Conservation (phyloP, 2,888 invertebrate species). For the Acleris laterana region DNA sequence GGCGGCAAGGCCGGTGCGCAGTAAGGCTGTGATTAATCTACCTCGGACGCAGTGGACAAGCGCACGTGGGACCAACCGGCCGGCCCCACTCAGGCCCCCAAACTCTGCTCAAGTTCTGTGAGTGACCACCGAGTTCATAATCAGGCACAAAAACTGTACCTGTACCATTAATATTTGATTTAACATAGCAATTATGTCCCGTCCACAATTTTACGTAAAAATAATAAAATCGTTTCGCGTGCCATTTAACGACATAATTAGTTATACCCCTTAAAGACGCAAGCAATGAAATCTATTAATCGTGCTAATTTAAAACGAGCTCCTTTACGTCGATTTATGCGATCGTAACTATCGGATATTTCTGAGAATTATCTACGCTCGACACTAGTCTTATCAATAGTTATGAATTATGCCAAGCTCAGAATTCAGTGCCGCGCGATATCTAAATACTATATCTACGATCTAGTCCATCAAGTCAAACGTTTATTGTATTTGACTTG, state of each 20-base stretch:
- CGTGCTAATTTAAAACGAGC: conserved; percentile 2
- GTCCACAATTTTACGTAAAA: neutral
- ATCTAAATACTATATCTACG: conserved; percentile 25
- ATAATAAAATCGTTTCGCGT: conserved; percentile 25
- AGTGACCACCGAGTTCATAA: conserved; percentile 29
- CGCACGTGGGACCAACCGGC: conserved; percentile 57
- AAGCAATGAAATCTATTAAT: neutral
- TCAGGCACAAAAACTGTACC: no score
- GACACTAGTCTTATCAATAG: neutral
- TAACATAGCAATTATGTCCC: neutral
- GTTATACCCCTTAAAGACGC: neutral
- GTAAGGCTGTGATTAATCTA: conserved; percentile 79
- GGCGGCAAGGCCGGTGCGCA: conserved; percentile 75
- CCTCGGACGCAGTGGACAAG: conserved; percentile 73
- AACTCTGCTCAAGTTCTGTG: conserved; percentile 31
- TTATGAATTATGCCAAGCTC: conserved; percentile 11
- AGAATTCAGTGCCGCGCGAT: conserved; percentile 21
- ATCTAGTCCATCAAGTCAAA: conserved; percentile 18
- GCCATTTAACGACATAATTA: conserved; percentile 9
- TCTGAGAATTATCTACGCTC: conserved; percentile 3
- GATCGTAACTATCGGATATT: neutral
- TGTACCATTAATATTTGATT: no score
- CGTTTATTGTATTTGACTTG: conserved; percentile 16
- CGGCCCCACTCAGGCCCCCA: conserved; percentile 50
- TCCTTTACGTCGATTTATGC: conserved; percentile 3